Conservation (phyloP, 2,113 vertebrate species). For the Gasterosteus nipponicus region DNA sequence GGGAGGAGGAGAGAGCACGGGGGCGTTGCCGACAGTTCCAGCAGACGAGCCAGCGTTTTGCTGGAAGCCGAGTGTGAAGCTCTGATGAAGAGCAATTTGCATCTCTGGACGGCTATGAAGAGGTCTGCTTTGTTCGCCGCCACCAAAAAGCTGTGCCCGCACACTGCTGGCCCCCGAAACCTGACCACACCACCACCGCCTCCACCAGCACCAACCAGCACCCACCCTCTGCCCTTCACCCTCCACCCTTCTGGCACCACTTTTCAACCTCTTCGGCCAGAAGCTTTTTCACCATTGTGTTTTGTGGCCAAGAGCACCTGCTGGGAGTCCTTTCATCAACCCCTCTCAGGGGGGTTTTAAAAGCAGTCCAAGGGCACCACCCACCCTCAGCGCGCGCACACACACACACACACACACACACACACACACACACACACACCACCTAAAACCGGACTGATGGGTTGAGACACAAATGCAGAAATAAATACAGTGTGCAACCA, state of each 20-base stretch:
- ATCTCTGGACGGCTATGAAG: conserved; percentile 79
- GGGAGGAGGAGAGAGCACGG: conserved; percentile 56
- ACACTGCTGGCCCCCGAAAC: conserved; percentile 58
- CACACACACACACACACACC: conserved; percentile 10
- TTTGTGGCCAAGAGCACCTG: conserved; percentile 76
- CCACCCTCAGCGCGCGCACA: conserved; percentile 16
- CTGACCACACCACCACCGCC: conserved; percentile 55
- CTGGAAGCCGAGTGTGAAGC: conserved; percentile 78
- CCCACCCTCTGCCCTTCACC: conserved; percentile 65
- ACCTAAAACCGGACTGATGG: conserved; percentile 22
- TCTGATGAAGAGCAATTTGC: conserved; percentile 82
- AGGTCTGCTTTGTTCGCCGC: conserved; percentile 72
- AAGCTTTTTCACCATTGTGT: conserved; percentile 66
- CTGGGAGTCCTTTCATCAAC: conserved; percentile 72
- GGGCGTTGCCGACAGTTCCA: conserved; percentile 56
- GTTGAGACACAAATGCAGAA: not conserved
- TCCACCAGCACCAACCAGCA: conserved; percentile 52
- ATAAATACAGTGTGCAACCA: not conserved
- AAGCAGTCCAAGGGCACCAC: conserved; percentile 49
- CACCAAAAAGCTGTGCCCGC: conserved; percentile 64
- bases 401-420: not conserved
- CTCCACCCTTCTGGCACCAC: conserved; percentile 63
- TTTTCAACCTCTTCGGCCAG: conserved; percentile 47
- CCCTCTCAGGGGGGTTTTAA: conserved; percentile 45
- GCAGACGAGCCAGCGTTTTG: conserved; percentile 64